A percentile compares a stretch with the other conserved stretches of the same genome.
These are phyloP conservation scores for Cossypha dichroa DNA, from an alignment of 2,797 vertebrate species.

Conservation along the genomic window DNA sequence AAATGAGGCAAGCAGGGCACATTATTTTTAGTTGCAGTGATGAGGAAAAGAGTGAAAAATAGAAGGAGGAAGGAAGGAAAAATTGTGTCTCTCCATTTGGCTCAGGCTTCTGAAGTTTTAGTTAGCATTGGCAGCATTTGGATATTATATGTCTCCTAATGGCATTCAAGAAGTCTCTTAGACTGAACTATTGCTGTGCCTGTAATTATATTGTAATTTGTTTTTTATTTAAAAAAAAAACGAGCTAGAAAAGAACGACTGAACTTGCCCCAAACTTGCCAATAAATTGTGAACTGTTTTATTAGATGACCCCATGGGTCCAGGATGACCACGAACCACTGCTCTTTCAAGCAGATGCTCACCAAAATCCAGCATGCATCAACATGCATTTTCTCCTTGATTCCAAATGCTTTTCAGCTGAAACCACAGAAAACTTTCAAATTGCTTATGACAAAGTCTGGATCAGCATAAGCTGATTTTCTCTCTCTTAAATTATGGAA, in stretches of 20 bases:
- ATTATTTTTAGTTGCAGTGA: conserved; percentile 42
- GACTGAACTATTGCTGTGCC: not conserved
- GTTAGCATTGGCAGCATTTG: conserved; percentile 13
- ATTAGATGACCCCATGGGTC: not conserved
- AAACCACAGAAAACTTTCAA: not conserved
- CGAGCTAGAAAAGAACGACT: not conserved
- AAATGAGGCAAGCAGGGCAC: conserved; percentile 27
- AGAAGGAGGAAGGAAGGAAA: conserved; percentile 43
- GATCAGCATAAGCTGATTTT: not conserved
- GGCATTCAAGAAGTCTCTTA: not conserved
- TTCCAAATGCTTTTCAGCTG: not conserved
- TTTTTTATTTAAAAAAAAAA: not conserved
- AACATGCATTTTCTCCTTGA: not conserved
- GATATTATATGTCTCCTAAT: not conserved
- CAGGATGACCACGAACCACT: not conserved
- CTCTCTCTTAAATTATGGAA: not conserved
- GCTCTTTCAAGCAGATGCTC: not conserved
- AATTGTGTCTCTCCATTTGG: not conserved
- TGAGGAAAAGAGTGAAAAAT: conserved; percentile 49
- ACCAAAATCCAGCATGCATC: not conserved
- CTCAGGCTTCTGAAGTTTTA: conserved; percentile 13
- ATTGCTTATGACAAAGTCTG: not conserved
- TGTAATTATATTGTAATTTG: not conserved
- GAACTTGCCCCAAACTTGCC: not conserved
- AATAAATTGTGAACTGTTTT: not conserved